Percentiles rank a stretch among this genome's conserved stretches.
These are phyloP conservation scores for Nylanderia fulva DNA, from an alignment of 1,140 invertebrate species.

Conservation along the genomic window DNA sequence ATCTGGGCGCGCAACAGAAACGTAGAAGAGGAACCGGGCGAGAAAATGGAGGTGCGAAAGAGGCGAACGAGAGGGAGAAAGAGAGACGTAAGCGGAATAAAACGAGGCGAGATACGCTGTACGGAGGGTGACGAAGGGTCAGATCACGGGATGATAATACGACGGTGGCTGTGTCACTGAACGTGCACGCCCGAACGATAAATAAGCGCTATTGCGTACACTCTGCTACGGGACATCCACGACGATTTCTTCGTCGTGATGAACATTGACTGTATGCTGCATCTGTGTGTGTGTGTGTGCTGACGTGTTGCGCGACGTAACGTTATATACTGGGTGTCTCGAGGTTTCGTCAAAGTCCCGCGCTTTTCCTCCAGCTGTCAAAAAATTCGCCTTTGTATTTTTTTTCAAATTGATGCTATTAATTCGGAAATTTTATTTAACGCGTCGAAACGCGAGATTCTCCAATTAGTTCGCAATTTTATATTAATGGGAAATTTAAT, in stretches of 20 bases:
- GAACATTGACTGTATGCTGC: conserved; percentile 43
- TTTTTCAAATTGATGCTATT: neutral
- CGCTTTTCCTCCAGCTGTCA: too few relatives aligned
- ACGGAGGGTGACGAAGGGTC: conserved; percentile 37
- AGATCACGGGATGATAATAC: conserved; percentile 38
- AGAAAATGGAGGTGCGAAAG: conserved; percentile 5
- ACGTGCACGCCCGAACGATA: conserved; percentile 37
- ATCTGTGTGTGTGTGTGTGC: too few relatives aligned
- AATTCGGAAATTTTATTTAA: too few relatives aligned
- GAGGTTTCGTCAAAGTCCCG: too few relatives aligned
- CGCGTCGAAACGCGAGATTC: too few relatives aligned
- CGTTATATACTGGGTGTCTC: neutral
- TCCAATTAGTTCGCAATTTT: too few relatives aligned
- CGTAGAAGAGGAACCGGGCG: neutral
- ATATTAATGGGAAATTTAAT: too few relatives aligned
- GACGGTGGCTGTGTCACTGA: conserved; percentile 37
- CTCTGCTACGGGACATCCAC: conserved; percentile 39
- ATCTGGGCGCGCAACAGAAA: too few relatives aligned
- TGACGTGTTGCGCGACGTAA: conserved; percentile 27
- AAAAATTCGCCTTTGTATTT: neutral
- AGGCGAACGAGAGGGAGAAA: neutral
- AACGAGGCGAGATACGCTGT: conserved; percentile 31
- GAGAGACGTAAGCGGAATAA: conserved; percentile 48
- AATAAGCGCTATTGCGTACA: conserved; percentile 54
- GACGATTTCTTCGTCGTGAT: conserved; percentile 28